Conservation (phyloP, 2,797 vertebrate species). For the Ctenosaura bakeri region DNA sequence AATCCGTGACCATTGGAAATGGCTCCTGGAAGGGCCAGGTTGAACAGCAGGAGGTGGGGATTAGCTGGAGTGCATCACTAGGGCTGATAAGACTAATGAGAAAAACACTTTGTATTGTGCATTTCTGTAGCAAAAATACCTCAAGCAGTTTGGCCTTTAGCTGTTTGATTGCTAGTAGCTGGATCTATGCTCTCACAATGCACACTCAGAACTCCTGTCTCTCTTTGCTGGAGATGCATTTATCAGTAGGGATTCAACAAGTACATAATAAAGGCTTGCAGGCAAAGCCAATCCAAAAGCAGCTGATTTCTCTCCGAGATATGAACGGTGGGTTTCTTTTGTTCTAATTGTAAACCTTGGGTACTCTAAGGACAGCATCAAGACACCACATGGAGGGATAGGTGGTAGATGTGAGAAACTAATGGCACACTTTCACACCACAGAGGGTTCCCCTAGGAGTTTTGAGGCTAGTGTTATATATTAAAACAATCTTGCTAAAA, state of each 20-base stretch:
- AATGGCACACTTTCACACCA: constrained; percentile 37
- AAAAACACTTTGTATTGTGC: constrained; percentile 35
- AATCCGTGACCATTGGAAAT: constrained; percentile 35
- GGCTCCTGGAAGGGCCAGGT: constrained; percentile 1
- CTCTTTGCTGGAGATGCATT: constrained; percentile 19
- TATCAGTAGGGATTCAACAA: constrained; percentile 36
- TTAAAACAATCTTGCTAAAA: constrained; percentile 18
- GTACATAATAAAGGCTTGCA: constrained; percentile 22
- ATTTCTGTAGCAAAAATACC: constrained; percentile 38
- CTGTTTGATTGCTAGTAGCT: constrained; percentile 17
- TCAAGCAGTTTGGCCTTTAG: constrained; percentile 35
- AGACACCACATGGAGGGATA: constrained; percentile 3
- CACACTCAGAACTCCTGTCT: constrained; percentile 7
- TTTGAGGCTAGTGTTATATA: constrained; percentile 3
- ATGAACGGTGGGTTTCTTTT: constrained; percentile 14
- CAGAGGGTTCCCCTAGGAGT: background rate
- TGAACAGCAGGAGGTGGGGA: constrained; percentile 26
- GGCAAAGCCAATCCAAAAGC: constrained; percentile 14
- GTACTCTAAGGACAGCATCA: constrained; percentile 5
- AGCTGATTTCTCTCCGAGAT: constrained; percentile 28
- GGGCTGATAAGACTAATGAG: constrained; percentile 42
- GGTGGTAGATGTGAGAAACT: constrained; percentile 21
- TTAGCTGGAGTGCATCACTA: constrained; percentile 16
- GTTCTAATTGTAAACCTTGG: constrained; percentile 16
- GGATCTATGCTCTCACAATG: constrained; percentile 17